Evolutionary conservation across 2,888 invertebrate genomes (phyloP).

Genomic region (Agrochola lota): DNA sequence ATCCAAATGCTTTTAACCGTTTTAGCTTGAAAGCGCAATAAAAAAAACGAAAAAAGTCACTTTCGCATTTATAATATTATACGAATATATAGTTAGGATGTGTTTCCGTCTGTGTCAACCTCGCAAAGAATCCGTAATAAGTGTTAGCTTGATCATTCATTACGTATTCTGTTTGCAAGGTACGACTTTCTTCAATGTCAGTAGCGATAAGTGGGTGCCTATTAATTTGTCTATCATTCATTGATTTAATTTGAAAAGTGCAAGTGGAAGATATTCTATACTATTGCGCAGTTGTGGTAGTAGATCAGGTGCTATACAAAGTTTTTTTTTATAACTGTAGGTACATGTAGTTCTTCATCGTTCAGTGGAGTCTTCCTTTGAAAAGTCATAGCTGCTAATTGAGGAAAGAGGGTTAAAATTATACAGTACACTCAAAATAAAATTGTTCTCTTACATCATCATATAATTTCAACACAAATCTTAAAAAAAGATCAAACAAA

Average conservation of each 20-base stretch:
- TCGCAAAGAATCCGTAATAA: constrained; percentile 27
- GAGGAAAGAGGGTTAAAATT: not conserved
- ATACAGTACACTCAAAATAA: not conserved
- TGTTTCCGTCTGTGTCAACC: constrained; percentile 11
- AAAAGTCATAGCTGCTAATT: not conserved
- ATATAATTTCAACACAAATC: constrained; percentile 1
- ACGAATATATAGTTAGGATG: no score
- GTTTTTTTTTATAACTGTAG: constrained; percentile 4
- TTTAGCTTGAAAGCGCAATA: no score
- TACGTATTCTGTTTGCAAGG: constrained; percentile 34
- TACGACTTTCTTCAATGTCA: constrained; percentile 39
- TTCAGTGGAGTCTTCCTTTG: not conserved
- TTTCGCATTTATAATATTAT: no score
- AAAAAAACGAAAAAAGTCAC: no score
- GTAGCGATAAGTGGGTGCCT: constrained; percentile 13
- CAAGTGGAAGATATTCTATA: constrained; percentile 34
- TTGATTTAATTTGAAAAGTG: constrained; percentile 29
- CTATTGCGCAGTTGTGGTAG: constrained; percentile 4
- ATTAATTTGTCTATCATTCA: constrained; percentile 14
- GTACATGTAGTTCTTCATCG: not conserved
- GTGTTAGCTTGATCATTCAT: constrained; percentile 22
- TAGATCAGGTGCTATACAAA: not conserved
- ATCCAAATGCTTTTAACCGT: no score
- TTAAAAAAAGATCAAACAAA: constrained; percentile 4
- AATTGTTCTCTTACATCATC: not conserved